Percentiles rank a stretch among this genome's conserved stretches.
Conservation (phyloP, 1,140 invertebrate genomes). For the Calephelis nemesis region DNA sequence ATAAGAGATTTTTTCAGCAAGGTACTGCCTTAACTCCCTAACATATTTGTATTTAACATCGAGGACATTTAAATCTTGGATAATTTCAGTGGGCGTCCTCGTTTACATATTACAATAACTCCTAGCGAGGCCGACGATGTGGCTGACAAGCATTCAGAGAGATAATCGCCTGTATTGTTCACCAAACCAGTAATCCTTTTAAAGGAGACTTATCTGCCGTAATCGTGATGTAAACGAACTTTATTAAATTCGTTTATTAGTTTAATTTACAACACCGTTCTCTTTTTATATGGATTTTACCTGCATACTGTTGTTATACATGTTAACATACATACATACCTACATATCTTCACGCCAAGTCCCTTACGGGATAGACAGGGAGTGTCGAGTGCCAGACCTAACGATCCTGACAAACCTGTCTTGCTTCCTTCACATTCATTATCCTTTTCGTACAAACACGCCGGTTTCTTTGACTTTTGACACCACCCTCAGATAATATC, state of each 20-base stretch:
- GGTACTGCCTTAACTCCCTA: background rate
- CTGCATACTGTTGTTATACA: conserved; percentile 17
- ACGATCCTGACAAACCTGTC: no score
- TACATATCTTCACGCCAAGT: no score
- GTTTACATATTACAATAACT: conserved; percentile 70
- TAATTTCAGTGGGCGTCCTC: conserved; percentile 47
- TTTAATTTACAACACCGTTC: conserved; percentile 31
- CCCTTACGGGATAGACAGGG: no score
- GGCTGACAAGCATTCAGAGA: conserved; percentile 66
- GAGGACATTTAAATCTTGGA: conserved; percentile 44
- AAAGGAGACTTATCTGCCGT: conserved; percentile 63
- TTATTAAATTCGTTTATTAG: conserved; percentile 69
- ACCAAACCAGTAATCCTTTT: conserved; percentile 65
- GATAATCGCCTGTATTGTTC: conserved; percentile 73
- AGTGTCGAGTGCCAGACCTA: no score
- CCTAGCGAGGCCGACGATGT: conserved; percentile 43
- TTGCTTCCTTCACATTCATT: no score
- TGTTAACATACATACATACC: no score
- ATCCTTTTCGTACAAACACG: no score
- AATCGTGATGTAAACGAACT: conserved; percentile 60
- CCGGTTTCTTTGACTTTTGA: no score
- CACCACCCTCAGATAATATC: no score
- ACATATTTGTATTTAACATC: conserved; percentile 25
- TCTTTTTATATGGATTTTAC: conserved; percentile 10
- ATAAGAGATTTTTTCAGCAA: background rate